A percentile compares a stretch with the other conserved stretches of the same genome.
Evolutionary conservation across 2,797 vertebrate genomes (phyloP).

Genomic region (Hypotaenidia okinawae): DNA sequence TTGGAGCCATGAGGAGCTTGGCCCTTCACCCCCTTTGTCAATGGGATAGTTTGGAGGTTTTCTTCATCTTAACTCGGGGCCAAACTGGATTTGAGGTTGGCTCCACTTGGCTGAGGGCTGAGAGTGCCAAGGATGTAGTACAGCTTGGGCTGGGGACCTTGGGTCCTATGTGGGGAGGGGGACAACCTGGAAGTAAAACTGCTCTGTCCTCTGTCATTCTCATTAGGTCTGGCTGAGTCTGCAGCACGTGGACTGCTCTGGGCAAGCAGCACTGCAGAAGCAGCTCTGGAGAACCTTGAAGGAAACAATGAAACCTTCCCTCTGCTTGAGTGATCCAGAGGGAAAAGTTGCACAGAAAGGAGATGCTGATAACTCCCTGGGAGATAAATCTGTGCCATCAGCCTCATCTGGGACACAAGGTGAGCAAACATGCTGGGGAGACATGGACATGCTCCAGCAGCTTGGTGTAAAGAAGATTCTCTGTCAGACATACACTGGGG

Average conservation of each 20-base stretch:
- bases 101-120: neutral
- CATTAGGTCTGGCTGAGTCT: neutral
- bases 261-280: neutral
- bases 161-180: rapidly evolving
- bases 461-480: neutral
- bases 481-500: neutral
- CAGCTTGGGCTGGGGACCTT: neutral
- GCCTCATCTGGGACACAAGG: neutral
- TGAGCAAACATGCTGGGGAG: neutral
- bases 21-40: neutral
- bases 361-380: neutral
- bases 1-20: neutral
- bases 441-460: neutral
- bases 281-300: neutral
- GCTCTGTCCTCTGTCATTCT: neutral
- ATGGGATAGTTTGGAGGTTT: neutral
- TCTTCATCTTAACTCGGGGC: neutral
- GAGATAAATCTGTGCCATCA: neutral
- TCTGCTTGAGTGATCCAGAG: neutral
- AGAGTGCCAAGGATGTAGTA: neutral
- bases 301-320: neutral
- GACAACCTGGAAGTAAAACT: neutral
- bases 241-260: neutral
- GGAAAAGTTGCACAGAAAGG: neutral
- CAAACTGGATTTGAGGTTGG: neutral